phyloP scores from a whole-genome alignment of 2,888 invertebrate species.

The Agrochola macilenta region DNA sequence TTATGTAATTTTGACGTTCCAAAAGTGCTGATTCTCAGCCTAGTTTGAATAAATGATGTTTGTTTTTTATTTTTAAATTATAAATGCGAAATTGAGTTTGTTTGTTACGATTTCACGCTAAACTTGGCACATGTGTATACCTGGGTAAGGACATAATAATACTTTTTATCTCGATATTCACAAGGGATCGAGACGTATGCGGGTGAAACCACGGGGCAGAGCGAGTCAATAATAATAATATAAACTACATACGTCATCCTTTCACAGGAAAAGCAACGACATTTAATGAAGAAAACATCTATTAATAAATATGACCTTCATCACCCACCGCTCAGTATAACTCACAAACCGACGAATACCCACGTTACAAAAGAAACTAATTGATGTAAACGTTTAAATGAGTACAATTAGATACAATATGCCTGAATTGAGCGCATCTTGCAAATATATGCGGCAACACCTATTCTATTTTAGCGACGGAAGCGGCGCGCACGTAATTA shows the following conservation, averaged over 20 bases:
- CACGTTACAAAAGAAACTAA: slow-evolving; percentile 62
- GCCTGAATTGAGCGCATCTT: slow-evolving; percentile 63
- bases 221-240: neutral
- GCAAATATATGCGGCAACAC: slow-evolving; percentile 55
- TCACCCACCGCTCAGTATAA: neutral
- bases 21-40: no score
- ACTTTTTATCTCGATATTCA: no score
- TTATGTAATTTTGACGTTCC: no score
- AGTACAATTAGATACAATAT: slow-evolving; percentile 76
- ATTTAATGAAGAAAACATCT: slow-evolving; percentile 23
- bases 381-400: slow-evolving; percentile 70
- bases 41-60: no score
- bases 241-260: neutral
- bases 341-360: slow-evolving; percentile 39
- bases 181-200: no score
- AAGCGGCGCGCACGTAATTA: slow-evolving; percentile 58
- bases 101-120: no score
- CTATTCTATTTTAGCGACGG: slow-evolving; percentile 67
- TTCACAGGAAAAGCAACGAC: neutral
- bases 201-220: no score
- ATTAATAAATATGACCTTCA: slow-evolving; percentile 23
- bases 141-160: no score
- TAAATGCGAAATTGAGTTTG: no score
- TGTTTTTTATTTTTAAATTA: no score
- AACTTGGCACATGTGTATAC: no score